Evolutionary conservation across 2,797 vertebrate species (phyloP).

Genomic region (Syndactyla subalaris): DNA sequence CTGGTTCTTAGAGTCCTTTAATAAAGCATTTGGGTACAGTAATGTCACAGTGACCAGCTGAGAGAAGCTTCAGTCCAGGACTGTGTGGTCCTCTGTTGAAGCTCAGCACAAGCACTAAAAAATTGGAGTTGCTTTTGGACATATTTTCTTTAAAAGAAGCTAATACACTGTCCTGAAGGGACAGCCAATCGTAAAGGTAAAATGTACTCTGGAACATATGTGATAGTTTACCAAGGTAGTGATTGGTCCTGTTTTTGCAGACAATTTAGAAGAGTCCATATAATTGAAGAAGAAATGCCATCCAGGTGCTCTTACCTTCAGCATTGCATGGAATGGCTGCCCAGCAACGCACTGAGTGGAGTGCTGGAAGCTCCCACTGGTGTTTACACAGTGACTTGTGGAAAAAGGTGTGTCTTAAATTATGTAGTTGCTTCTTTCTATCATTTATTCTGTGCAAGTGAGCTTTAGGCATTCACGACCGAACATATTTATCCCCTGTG

Average conservation of each 20-base stretch:
- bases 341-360: rapidly evolving
- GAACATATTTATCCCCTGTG: rapidly evolving
- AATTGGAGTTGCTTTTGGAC: neutral
- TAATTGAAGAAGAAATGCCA: neutral
- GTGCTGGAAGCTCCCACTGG: neutral
- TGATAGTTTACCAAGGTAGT: neutral
- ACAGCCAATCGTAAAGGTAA: neutral
- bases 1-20: neutral
- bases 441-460: neutral
- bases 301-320: neutral
- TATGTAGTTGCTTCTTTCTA: neutral
- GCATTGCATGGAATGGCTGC: neutral
- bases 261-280: neutral
- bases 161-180: neutral
- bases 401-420: neutral
- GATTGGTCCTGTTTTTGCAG: neutral
- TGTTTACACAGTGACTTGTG: neutral
- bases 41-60: neutral
- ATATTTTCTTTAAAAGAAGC: neutral
- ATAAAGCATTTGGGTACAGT: neutral
- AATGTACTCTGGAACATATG: neutral
- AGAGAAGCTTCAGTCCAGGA: neutral
- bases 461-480: neutral
- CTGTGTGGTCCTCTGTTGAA: neutral
- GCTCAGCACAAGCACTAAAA: neutral